A percentile compares a stretch with the other conserved stretches of the same genome.
Conservation (phyloP, 2,113 vertebrate genomes). For the Periophthalmodon schlosseri region DNA sequence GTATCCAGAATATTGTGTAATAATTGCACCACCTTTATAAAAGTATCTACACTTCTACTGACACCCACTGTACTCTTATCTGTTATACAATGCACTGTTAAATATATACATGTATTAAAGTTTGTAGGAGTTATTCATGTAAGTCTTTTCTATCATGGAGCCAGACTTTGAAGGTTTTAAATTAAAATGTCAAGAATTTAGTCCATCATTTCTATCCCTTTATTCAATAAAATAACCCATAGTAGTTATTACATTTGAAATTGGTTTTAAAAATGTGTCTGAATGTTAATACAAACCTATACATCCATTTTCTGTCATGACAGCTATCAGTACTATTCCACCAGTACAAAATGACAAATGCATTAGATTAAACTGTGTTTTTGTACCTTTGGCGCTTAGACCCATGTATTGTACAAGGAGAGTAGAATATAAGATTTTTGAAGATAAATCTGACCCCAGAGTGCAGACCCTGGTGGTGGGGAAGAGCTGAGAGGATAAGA, state of each 20-base stretch:
- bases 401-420: too few relatives aligned
- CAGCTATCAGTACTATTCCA: conserved; percentile 16
- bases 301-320: conserved; percentile 14
- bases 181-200: not conserved
- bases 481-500: not conserved
- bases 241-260: not conserved
- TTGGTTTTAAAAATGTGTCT: not conserved
- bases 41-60: not conserved
- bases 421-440: too few relatives aligned
- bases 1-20: not conserved
- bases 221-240: conserved; percentile 2
- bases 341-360: not conserved
- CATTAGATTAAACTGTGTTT: not conserved
- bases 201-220: not conserved
- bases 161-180: not conserved
- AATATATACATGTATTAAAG: conserved; percentile 19
- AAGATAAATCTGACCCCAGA: too few relatives aligned
- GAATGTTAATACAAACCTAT: conserved; percentile 8
- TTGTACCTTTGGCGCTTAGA: not conserved
- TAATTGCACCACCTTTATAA: not conserved
- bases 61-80: conserved; percentile 6
- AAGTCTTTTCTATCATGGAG: not conserved
- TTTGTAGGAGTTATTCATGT: not conserved
- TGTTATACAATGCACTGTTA: conserved; percentile 21
- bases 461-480: too few relatives aligned